Base-by-base conservation (phyloP, 2,113 vertebrate genomes). In the Aramus guarauna region DNA sequence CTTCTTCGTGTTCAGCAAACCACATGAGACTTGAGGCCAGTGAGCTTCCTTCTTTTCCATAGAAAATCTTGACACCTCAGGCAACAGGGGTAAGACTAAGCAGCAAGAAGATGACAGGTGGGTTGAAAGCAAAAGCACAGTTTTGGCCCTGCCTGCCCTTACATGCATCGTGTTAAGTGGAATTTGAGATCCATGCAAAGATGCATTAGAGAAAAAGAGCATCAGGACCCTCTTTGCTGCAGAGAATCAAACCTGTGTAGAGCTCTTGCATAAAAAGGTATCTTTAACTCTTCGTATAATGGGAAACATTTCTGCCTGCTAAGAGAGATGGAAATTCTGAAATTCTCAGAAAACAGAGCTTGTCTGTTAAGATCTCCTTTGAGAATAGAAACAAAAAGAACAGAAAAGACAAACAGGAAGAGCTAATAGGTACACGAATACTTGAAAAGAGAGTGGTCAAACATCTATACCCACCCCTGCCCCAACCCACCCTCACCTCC, bases 361-460 rank as follows among this genome's bases (percentile, higher is more conserved):
- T 67, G 48, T 74, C 82, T 88, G 45, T 66, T 86, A 48, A 71
- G 62, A 82, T n/a, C 48, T 53, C 80, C 64, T 83, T 67, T 56
- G 86, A 93, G 92, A 94, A 73, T 3, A 85, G 58, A 88, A 94
- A 60, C 32, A 9, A 85, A 72, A 90, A 52, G 34, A 83, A 43
- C 60, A 84, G 81, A 69, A 92, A 72, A 79, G 45, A 73, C n/a
- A 73, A 81, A 89, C n/a, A 63, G 73, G 83, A 92, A 88, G 39
- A 83, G 60, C 83, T 95, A 96, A 96, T 78, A 94, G 76, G 63
- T 79, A 79, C 27, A 94, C 18, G 19, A 67, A 67, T 24, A 64
- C 64, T 87, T 88, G 64, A 76, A 88, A 95, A 90, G 53, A 94
- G 80, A 91, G 52, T 58, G 88, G 72, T 81, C 88, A 96, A 91